Conservation (phyloP, 2,113 vertebrate species). For the Sinocyclocheilus anophthalmus region DNA sequence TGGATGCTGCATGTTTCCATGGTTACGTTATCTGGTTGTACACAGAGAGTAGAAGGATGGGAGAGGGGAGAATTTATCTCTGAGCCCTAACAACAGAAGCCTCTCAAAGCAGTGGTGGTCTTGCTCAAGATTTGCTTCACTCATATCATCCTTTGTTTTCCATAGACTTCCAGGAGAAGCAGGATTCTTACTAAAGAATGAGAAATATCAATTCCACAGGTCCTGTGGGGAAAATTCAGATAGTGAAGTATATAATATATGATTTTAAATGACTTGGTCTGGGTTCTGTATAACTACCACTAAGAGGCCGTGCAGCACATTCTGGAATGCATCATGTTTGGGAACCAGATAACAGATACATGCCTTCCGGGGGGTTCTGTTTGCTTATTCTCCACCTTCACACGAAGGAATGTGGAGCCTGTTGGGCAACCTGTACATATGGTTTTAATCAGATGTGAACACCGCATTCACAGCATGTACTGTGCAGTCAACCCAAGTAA, state of each 20-base stretch:
- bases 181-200: background rate
- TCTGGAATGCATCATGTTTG: conserved; percentile 39
- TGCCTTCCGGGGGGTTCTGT: background rate
- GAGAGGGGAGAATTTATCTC: conserved; percentile 69
- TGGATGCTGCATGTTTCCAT: conserved; percentile 73
- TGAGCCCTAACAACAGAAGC: conserved; percentile 68
- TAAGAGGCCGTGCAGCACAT: too few relatives aligned
- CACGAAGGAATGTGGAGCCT: conserved; percentile 20
- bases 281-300: background rate
- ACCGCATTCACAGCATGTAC: background rate
- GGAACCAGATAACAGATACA: conserved; percentile 18
- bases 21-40: conserved; percentile 79
- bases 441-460: conserved; percentile 28
- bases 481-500: background rate
- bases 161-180: background rate
- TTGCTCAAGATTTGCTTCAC: conserved; percentile 66
- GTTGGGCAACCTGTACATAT: conserved; percentile 29
- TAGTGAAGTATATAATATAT: background rate
- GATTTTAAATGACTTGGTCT: background rate
- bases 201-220: background rate
- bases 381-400: conserved; percentile 28
- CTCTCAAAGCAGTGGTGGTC: conserved; percentile 60
- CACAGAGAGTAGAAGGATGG: conserved; percentile 69
- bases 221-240: too few relatives aligned
- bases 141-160: conserved; percentile 17